Evolutionary conservation across 2,113 vertebrate genomes (phyloP).

Genomic region (Anhinga rufa): DNA sequence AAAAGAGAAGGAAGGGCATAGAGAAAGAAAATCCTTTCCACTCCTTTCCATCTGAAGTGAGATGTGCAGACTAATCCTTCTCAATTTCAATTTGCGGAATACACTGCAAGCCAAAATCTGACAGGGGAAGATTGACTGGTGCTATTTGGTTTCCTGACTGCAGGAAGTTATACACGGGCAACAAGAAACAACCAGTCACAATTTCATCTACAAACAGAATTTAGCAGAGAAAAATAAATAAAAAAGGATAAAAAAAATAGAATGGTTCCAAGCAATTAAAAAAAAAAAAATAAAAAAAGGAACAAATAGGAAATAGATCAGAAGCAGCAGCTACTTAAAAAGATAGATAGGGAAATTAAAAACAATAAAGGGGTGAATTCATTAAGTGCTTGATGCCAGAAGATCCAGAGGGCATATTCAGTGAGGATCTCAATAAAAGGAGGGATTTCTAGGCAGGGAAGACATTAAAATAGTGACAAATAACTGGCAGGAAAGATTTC

Average conservation of each 20-base stretch:
- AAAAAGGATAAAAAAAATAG: neutral
- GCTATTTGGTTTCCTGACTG: neutral
- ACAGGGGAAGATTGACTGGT: neutral
- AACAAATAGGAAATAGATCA: neutral
- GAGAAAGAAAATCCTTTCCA: slow-evolving; percentile 12
- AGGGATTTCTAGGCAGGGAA: neutral
- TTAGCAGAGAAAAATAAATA: neutral
- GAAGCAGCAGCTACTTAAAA: neutral
- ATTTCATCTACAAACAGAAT: neutral
- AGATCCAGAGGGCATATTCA: neutral
- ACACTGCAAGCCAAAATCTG: neutral
- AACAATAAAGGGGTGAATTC: neutral
- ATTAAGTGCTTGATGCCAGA: neutral
- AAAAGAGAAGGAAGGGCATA: neutral
- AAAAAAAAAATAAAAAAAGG: neutral
- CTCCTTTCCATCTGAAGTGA: neutral
- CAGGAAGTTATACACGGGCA: neutral
- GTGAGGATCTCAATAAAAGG: neutral
- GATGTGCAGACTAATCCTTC: slow-evolving; percentile 1
- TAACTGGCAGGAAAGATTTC: neutral
- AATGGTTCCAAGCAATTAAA: neutral
- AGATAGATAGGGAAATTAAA: neutral
- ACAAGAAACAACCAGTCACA: neutral
- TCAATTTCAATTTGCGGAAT: slow-evolving; percentile 24
- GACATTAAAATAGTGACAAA: neutral